Base-by-base conservation (phyloP, 2,888 invertebrate species). In the Temnothorax unifasciatus region DNA sequence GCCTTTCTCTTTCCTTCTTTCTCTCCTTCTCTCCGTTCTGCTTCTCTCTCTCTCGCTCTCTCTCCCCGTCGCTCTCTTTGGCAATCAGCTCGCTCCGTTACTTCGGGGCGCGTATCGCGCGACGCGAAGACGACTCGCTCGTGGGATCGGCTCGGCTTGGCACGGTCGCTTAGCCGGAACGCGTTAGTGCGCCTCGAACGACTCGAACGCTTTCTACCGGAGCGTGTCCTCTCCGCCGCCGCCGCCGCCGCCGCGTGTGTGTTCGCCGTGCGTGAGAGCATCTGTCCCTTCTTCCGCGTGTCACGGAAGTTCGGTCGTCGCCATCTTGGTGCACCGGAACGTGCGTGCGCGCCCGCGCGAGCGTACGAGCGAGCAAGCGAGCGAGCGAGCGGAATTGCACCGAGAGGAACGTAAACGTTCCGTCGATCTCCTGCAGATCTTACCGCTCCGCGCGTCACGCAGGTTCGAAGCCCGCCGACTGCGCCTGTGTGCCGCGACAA, bases 61-160 rank as follows among this genome's bases (percentile, higher is more conserved):
- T 73, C 61, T 54, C 34, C 64, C 57, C 38, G 18, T 73, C 52
- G 41, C 29, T 59, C 81, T 82, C 64, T 73, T 81, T 47, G 21
- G 47, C 79, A 69, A 81, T 81, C 71, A 38, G 47, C 79, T 81
- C 71, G 71, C 79, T 47, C 79, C 79, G 79, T 81, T 81, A 81
- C 79, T 81, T 38, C 71, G 59, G 79, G 71, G 71, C 79, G 71
- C 59, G 38, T 81, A 69, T 71, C 79, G 79, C 71, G 71, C 69
- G 47, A 81, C 71, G 71, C 69, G 47, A 81, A 59, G 71, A 81
- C 59, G 71, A 73, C 25, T 29, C 44, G 50, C 71, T 81, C 41
- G 79, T 81, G 79, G 59, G 79, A 81, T 81, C 71, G 79, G 59
- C 79, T 81, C 79, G 38, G 47, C 79, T 71, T 29, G n/a, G 47